Conservation (phyloP, 1,140 invertebrate species). For the Drosophila eugracilis region DNA sequence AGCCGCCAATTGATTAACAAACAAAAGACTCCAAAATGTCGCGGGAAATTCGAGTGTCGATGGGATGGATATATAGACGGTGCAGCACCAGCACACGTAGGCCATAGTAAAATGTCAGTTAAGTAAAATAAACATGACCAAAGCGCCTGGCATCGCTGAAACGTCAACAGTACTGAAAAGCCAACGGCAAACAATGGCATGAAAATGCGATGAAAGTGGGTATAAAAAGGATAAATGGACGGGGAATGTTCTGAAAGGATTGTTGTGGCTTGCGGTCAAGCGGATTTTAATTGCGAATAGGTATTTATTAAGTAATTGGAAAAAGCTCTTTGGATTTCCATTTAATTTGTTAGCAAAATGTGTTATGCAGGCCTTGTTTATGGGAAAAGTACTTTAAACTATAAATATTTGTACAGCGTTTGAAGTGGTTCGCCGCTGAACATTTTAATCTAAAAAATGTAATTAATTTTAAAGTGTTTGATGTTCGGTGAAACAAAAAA, state of each 20-base stretch:
- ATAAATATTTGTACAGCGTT: neutral
- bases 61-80: neutral
- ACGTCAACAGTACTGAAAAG: conserved; percentile 33
- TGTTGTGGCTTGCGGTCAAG: conserved; percentile 35
- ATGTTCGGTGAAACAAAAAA: no score
- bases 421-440: neutral
- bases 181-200: conserved; percentile 36
- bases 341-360: conserved; percentile 1
- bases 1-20: conserved; percentile 71
- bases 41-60: conserved; percentile 2
- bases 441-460: neutral
- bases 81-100: conserved; percentile 50
- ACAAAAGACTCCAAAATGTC: conserved; percentile 59
- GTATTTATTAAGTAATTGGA: conserved; percentile 33
- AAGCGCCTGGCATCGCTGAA: conserved; percentile 37
- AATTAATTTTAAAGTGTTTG: neutral
- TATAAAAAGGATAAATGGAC: conserved; percentile 4
- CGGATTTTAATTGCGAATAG: conserved; percentile 20
- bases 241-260: conserved; percentile 16
- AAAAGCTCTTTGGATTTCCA: conserved; percentile 5
- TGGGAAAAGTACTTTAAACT: neutral
- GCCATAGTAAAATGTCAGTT: conserved; percentile 61
- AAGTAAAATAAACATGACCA: conserved; percentile 71
- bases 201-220: neutral
- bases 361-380: neutral